Evolutionary conservation across 2,888 invertebrate species (phyloP), one percentile per base, ranked within the genome.

Genomic region (Encarsia formosa): DNA sequence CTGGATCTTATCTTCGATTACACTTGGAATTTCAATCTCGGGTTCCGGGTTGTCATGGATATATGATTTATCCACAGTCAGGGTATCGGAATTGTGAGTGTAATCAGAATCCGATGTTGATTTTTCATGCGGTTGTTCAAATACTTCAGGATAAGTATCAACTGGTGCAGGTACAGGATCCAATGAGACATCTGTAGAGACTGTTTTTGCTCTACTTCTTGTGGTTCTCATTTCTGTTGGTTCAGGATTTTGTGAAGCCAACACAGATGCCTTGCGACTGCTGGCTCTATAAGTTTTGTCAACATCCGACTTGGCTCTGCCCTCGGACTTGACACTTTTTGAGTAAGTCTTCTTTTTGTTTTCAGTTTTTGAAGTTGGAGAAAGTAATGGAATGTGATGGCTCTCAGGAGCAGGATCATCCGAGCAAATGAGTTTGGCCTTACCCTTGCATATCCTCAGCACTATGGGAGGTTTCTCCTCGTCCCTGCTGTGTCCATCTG

Each of bases 371-470:
- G 32, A 19, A 8, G 65, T 35, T 15, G 32, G 34, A 2, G 40
- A 22, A 49, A 32, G 62, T 32, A 69, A 63, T 26, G 71, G 65
- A 57, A 71, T 70, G 49, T 67, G 63, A 50, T 70, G 70, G 4
- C 67, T 67, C 11, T 71, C 72, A 2, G 66, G 59, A 43, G 70
- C 71, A 5, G 56, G 44, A 3, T 68, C 67, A 47, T 70, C 70
- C 23, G 75, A 76, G 59, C 75, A 78, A n/a, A 80, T 66, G 50
- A 79, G 60, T 59, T 78, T 76, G 11, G 79, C 78, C 52, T 82
- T 83, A 13, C 82, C 86, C 76, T 91, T 88, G 60, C 90, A 91
- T 80, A 92, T 92, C 76, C 91, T 81, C 59, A 92, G 77, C 48
- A 91, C 91, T 67, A 92, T 92, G 20, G 91, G 91, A 38, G 91